Base-by-base conservation (phyloP, 2,888 invertebrate genomes). In the Euphydryas editha region DNA sequence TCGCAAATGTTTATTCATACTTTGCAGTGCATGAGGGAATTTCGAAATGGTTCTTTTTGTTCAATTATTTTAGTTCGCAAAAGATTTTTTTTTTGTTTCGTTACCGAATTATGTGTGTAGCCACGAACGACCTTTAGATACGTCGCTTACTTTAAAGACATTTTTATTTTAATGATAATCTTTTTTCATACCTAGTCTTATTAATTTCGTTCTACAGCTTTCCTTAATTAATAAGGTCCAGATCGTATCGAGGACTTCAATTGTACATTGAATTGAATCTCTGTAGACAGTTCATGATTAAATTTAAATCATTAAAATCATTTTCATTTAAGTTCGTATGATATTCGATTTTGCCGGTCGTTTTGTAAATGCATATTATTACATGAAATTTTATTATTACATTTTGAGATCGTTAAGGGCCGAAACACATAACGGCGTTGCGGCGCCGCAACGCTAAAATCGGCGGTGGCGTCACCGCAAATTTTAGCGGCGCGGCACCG, bases 1-100 rank as follows among this genome's bases (percentile, higher is more conserved):
- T 66, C 63, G 71, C 69, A 76, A 73, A 76, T 76, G 73, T 75
- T 75, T 76, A 75, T 74, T 77, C 75, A 73, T 76, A 67, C 67
- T 59, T 68, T 72, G 72, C 73, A 72, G 64, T 69, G 66, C 74
- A 74, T 72, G 75, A 71, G 71, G 64, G 72, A 65, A 73, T 71
- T 71, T 70, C 70, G 61, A 63, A 74, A 74, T 72, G 67, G 46
- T 62, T 67, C 64, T 60, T 65, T 44, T 64, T 47, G 59, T 62
- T 64, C 47, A 49, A 59, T 70, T 70, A 59, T 56, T 67, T 65
- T 58, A 65, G 57, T 51, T 44, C 24, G 61, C 42, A 55, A 21
- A 13, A 24, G 47, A n/a, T n/a, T 30, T 30, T 1, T 30, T 30
- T 7, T 42, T 17, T 17, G 37, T 60, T 17, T 24, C 47, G 7